Conservation (phyloP, 2,113 vertebrate species). For the Gavia stellata region DNA sequence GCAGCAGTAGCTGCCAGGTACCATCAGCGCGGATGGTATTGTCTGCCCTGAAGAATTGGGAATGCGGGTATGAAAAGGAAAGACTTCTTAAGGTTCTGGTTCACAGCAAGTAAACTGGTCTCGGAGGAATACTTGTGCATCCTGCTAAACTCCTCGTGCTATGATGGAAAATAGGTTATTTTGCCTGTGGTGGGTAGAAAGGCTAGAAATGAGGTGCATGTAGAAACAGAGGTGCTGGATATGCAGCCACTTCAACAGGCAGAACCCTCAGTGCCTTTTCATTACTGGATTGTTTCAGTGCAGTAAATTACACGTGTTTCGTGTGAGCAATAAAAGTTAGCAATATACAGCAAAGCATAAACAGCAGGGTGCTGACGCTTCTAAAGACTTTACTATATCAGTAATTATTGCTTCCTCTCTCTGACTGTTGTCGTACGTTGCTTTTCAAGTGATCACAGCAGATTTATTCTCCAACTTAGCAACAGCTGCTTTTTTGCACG, state of each 20-base stretch:
- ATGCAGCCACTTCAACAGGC: background rate
- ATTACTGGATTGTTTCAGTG: background rate
- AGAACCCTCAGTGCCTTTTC: background rate
- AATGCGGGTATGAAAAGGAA: background rate
- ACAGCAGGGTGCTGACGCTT: background rate
- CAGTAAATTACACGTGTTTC: background rate
- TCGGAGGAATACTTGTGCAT: background rate
- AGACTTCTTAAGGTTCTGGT: background rate
- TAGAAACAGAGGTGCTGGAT: background rate
- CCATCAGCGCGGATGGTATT: background rate
- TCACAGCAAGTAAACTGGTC: background rate
- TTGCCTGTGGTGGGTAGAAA: background rate
- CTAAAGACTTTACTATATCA: background rate
- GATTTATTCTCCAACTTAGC: background rate
- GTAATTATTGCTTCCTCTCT: background rate
- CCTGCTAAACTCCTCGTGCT: background rate
- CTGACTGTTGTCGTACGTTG: background rate
- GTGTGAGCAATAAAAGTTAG: background rate
- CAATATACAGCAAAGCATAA: background rate
- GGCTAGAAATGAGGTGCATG: background rate
- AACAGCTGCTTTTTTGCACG: background rate
- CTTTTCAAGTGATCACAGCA: background rate
- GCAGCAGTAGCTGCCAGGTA: background rate
- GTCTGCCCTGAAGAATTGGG: background rate
- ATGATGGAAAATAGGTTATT: background rate